A percentile compares a stretch with the other conserved stretches of the same genome.
Conservation (phyloP, 2,888 invertebrate species). For the Ptychoptera contaminata region DNA sequence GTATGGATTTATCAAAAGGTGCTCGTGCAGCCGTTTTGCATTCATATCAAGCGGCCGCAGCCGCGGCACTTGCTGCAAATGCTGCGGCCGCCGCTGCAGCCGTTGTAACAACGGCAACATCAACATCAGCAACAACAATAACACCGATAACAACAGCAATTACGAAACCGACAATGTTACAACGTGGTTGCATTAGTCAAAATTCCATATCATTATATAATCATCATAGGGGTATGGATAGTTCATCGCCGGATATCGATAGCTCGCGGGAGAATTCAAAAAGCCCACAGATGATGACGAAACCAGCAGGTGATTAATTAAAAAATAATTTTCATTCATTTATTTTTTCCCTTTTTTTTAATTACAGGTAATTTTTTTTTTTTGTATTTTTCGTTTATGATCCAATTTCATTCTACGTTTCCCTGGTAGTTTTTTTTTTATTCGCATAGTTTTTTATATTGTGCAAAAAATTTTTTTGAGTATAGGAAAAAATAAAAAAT, state of each 20-base stretch:
- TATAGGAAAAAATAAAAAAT: no score
- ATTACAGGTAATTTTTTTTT: background rate
- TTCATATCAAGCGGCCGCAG: slow-evolving; percentile 24
- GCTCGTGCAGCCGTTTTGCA: slow-evolving; percentile 31
- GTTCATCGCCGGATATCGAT: slow-evolving; percentile 28
- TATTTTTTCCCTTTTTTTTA: background rate
- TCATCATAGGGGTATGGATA: slow-evolving; percentile 7
- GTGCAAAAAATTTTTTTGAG: no score
- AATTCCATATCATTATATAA: no score
- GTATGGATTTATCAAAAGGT: slow-evolving; percentile 30
- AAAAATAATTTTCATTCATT: background rate
- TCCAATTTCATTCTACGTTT: background rate
- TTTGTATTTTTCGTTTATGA: background rate
- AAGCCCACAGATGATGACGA: slow-evolving; percentile 24
- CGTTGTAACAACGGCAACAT: slow-evolving; percentile 8
- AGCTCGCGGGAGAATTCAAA: slow-evolving; percentile 30
- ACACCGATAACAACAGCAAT: background rate
- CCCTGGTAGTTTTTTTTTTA: background rate
- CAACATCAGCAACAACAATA: background rate
- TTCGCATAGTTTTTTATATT: background rate
- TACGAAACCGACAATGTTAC: slow-evolving; percentile 3
- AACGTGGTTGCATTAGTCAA: background rate
- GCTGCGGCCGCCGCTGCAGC: slow-evolving; percentile 36
- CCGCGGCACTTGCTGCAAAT: slow-evolving; percentile 19
- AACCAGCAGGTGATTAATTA: slow-evolving; percentile 18